phyloP scores from a whole-genome alignment of 2,888 invertebrate genomes.

The Brenthis hecate region DNA sequence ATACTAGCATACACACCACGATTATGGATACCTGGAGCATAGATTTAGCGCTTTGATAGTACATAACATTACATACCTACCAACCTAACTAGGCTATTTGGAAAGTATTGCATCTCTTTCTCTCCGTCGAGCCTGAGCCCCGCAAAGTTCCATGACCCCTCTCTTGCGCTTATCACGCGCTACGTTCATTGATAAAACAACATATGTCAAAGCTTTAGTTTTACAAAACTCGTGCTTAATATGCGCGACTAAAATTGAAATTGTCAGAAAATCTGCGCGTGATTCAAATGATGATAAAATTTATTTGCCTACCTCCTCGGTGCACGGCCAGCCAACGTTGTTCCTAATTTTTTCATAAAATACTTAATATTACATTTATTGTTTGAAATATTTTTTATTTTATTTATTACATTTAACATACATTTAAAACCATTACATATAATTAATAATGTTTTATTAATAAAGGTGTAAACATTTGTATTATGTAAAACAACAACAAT shows the following conservation, averaged over 20 bases:
- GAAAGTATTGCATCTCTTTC: slow-evolving; percentile 45
- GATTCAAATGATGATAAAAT: slow-evolving; percentile 46
- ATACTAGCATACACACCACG: not conserved
- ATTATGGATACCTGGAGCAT: slow-evolving; percentile 15
- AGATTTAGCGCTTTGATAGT: slow-evolving; percentile 32
- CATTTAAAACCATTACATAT: too few relatives aligned
- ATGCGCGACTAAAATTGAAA: slow-evolving; percentile 28
- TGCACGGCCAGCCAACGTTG: slow-evolving; percentile 24
- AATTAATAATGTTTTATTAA: not conserved
- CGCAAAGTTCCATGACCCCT: slow-evolving; percentile 75
- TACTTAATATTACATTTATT: not conserved
- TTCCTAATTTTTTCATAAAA: slow-evolving; percentile 20
- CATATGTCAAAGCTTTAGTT: slow-evolving; percentile 45
- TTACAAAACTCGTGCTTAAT: slow-evolving; percentile 31
- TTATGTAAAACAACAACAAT: too few relatives aligned
- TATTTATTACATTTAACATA: not conserved
- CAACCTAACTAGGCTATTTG: slow-evolving; percentile 42
- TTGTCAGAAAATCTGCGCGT: slow-evolving; percentile 25
- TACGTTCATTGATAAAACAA: slow-evolving; percentile 51
- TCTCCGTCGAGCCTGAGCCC: slow-evolving; percentile 52
- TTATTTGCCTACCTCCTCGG: slow-evolving; percentile 56
- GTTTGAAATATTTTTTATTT: not conserved
- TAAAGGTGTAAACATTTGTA: not conserved
- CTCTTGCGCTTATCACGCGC: slow-evolving; percentile 72
- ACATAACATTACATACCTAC: slow-evolving; percentile 42